A percentile compares a stretch with the other conserved stretches of the same genome.
phyloP scores from a whole-genome alignment of 2,797 vertebrate species.

The Poecilia velifera region DNA sequence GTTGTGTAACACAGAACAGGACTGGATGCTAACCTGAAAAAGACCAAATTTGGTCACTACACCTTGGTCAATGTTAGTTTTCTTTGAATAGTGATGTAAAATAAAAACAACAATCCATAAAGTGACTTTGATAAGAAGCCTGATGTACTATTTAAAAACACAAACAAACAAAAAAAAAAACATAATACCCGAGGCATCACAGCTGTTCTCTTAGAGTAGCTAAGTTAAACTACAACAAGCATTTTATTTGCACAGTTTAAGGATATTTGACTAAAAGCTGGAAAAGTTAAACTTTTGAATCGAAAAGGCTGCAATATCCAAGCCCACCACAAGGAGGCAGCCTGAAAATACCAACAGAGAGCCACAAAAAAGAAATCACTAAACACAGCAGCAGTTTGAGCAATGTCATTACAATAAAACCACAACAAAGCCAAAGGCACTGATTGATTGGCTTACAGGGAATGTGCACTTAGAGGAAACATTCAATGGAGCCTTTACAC shows the following conservation, averaged over 20 bases:
- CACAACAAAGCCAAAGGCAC: conserved; percentile 54
- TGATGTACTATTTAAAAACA: background rate
- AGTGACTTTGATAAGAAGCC: background rate
- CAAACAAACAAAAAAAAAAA: background rate
- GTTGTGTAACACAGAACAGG: background rate
- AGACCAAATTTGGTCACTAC: background rate
- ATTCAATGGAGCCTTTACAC: conserved; percentile 38
- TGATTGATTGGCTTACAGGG: conserved; percentile 52
- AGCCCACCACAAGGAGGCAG: conserved; percentile 67
- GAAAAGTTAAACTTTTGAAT: background rate
- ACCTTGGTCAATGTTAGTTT: background rate
- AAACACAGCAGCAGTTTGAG: conserved; percentile 40
- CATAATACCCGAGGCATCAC: background rate
- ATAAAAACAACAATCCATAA: background rate
- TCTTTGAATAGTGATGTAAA: background rate
- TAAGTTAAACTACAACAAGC: background rate
- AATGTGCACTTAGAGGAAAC: conserved; percentile 59
- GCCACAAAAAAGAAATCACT: conserved; percentile 14
- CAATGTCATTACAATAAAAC: conserved; percentile 38
- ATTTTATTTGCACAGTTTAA: background rate
- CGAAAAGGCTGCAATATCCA: conserved; percentile 26
- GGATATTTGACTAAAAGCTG: background rate
- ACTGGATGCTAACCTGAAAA: background rate
- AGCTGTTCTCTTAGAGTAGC: background rate
- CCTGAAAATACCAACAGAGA: conserved; percentile 27